phyloP scores from a whole-genome alignment of 2,113 vertebrate species.

The Indri indri region DNA sequence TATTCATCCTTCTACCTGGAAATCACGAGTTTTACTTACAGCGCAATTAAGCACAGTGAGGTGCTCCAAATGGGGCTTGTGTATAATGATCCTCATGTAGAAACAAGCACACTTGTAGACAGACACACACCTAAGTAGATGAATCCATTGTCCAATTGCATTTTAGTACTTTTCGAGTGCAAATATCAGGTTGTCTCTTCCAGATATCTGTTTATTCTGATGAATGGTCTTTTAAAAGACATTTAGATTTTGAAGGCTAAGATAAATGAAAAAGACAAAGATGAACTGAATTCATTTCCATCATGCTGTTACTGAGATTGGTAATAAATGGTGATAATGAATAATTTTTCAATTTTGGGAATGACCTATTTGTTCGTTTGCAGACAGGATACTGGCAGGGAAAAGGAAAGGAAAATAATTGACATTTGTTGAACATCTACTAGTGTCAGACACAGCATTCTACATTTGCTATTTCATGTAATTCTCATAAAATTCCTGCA shows the following conservation, averaged over 20 bases:
- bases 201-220: background rate
- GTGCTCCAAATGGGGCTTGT: background rate
- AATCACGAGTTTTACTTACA: background rate
- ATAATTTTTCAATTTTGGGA: background rate
- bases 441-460: background rate
- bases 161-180: background rate
- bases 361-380: conserved; percentile 28
- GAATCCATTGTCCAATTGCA: background rate
- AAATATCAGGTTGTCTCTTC: background rate
- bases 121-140: background rate
- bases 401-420: background rate
- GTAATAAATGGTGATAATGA: conserved; percentile 7
- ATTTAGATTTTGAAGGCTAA: conserved; percentile 20
- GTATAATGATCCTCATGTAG: background rate
- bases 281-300: background rate
- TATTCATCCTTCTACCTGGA: background rate
- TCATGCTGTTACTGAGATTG: background rate
- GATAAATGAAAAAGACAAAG: conserved; percentile 41
- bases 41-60: background rate
- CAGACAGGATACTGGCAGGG: background rate
- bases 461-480: background rate
- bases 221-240: background rate
- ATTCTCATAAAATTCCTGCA: background rate
- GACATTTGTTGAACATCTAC: background rate
- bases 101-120: background rate